These are phyloP conservation scores for Dendroctonus ponderosae DNA, from an alignment of 1,140 invertebrate species.

Conservation along the genomic window DNA sequence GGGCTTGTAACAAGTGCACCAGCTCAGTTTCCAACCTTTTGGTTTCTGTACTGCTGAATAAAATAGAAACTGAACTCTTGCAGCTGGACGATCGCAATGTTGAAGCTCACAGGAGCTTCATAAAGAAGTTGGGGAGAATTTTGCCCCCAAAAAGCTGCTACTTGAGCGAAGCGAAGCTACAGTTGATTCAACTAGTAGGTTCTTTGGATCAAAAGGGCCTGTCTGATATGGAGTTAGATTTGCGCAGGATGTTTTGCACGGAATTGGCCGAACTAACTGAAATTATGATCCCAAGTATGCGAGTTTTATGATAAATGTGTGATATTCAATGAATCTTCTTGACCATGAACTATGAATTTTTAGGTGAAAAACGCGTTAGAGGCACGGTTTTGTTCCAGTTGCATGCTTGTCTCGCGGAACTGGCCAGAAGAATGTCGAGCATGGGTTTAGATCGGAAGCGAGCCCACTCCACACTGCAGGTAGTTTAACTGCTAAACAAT, in stretches of 20 bases:
- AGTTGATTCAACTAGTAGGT: constrained; percentile 69
- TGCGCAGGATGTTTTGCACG: constrained; percentile 65
- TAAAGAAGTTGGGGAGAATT: constrained; percentile 58
- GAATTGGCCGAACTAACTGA: constrained; percentile 63
- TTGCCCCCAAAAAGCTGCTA: constrained; percentile 71
- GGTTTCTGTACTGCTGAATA: constrained; percentile 60
- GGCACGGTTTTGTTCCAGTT: constrained; percentile 69
- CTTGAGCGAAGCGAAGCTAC: constrained; percentile 68
- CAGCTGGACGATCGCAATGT: constrained; percentile 62
- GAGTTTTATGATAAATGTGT: neutral
- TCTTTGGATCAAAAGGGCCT: constrained; percentile 58
- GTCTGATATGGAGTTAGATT: constrained; percentile 59
- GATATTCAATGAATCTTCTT: neutral
- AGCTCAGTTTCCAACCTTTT: constrained; percentile 52
- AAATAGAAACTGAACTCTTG: constrained; percentile 62
- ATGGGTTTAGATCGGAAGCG: neutral
- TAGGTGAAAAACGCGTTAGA: constrained; percentile 67
- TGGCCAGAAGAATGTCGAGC: constrained; percentile 54
- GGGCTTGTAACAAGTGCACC: constrained; percentile 59
- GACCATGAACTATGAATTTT: constrained; percentile 19
- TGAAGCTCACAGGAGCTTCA: constrained; percentile 60
- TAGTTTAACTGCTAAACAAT: neutral
- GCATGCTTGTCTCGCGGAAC: constrained; percentile 68
- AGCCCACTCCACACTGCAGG: constrained; percentile 15
- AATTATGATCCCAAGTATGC: constrained; percentile 65